These are phyloP conservation scores for Pithys albifrons DNA, from an alignment of 2,113 vertebrate species.

Conservation along the genomic window DNA sequence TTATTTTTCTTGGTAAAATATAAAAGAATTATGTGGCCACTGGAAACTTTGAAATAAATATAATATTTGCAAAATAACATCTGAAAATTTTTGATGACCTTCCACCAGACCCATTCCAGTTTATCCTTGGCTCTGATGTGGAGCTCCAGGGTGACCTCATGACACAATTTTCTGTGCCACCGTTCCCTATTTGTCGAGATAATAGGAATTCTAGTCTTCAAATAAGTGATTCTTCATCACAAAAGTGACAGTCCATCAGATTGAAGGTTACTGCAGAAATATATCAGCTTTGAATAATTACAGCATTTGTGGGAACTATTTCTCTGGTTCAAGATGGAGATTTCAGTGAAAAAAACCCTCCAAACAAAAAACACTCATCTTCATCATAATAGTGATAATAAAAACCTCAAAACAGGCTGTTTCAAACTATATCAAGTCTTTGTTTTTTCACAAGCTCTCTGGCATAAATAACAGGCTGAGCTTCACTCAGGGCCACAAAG, in stretches of 20 bases:
- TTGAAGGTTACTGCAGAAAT: neutral
- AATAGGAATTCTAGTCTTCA: neutral
- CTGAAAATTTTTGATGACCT: neutral
- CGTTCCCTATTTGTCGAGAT: neutral
- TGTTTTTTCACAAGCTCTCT: neutral
- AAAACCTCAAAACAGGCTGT: neutral
- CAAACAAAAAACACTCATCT: neutral
- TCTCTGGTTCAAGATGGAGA: neutral
- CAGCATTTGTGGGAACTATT: neutral
- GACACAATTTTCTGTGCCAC: neutral
- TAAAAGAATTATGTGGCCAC: neutral
- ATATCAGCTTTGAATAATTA: neutral
- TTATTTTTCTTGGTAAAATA: neutral
- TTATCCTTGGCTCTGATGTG: neutral
- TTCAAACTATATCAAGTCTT: neutral
- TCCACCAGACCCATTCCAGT: neutral
- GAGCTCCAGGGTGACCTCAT: neutral
- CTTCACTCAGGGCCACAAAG: neutral
- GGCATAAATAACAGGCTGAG: neutral
- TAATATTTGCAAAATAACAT: neutral
- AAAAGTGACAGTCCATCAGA: constrained; percentile 3
- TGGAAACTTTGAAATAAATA: neutral
- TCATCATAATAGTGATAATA: neutral
- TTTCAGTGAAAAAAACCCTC: neutral
- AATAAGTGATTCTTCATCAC: constrained; percentile 17